Percentiles rank a stretch among this genome's conserved stretches.
phyloP scores from a whole-genome alignment of 2,888 invertebrate genomes.

The Caenorhabditis angaria region DNA sequence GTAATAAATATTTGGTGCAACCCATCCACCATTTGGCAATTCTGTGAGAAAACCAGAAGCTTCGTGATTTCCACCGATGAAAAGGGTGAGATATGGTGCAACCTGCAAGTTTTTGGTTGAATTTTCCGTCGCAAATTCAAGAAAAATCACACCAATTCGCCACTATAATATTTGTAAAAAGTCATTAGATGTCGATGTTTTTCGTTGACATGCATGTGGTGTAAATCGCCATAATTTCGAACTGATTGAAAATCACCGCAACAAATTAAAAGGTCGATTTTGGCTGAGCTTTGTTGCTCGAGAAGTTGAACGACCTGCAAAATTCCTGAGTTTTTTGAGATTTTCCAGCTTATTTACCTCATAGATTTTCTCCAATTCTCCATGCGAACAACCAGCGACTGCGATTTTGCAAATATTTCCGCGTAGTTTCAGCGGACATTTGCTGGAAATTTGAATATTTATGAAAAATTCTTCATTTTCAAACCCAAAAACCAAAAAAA shows the following conservation, averaged over 20 bases:
- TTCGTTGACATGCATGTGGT: slow-evolving; percentile 92
- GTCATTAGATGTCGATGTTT: slow-evolving; percentile 89
- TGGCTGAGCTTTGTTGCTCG: slow-evolving; percentile 81
- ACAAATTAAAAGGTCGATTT: slow-evolving; percentile 90
- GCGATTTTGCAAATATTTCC: slow-evolving; percentile 41
- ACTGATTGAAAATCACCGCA: slow-evolving; percentile 98
- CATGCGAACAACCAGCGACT: slow-evolving; percentile 89
- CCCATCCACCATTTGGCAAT: slow-evolving; percentile 95
- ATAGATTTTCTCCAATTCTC: slow-evolving; percentile 94
- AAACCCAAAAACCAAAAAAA: no score
- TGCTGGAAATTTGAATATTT: no score
- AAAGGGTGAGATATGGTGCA: slow-evolving; percentile 88
- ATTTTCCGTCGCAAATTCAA: no score
- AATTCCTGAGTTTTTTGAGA: slow-evolving; percentile 6
- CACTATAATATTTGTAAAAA: slow-evolving; percentile 85
- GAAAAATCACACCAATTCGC: slow-evolving; percentile 28
- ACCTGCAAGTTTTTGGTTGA: slow-evolving; percentile 74
- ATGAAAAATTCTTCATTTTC: not conserved
- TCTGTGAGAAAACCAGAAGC: slow-evolving; percentile 96
- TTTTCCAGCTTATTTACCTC: slow-evolving; percentile 74
- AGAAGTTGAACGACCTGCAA: slow-evolving; percentile 79
- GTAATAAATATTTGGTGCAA: slow-evolving; percentile 96
- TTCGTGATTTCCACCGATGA: slow-evolving; percentile 98
- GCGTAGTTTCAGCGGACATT: no score
- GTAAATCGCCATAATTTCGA: slow-evolving; percentile 86